Evolutionary conservation across 2,113 vertebrate species (phyloP), one percentile per base, ranked within the genome.

Genomic region (Actinemys pallida): DNA sequence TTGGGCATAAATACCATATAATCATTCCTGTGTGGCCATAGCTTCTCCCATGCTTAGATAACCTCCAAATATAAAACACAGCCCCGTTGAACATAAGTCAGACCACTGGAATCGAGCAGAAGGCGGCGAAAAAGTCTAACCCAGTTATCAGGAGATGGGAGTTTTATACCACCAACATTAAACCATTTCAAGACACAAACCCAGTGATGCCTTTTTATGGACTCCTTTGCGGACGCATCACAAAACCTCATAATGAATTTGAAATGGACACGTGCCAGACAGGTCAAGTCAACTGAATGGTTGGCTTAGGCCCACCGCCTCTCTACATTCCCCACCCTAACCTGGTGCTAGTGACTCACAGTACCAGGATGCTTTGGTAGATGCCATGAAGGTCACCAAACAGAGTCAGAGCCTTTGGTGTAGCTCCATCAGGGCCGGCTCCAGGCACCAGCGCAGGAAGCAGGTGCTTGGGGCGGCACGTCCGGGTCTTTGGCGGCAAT

Each of bases 51-150:
- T 53, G 87, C 78, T 95, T 88, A 81, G 72, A 78, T 53, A 95
- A 72, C n/a, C 45, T n/a, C 72, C 78, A 53, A 82, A 9, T 81
- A 87, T 81, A 97, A 96, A 93, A 94, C 57, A 95, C 22, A 83
- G 45, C 9, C 42, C 81, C 83, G 62, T 50, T 93, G 92, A 92
- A 88, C 62, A 93, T 91, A 84, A 90, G 87, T 87, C 94, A 90
- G 78, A 25, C 84, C 84, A 81, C 86, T 57, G 81, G 79, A 84
- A 92, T 87, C 25, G 49, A 93, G 39, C 78, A 83, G 93, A 95
- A 45, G 94, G 90, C 16, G 29, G 29, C 39, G 75, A 88, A 95
- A 89, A 93, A 81, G 42, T 78, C 94, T 85, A 92, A 94, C 87
- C 76, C 39, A 93, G 19, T 94, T 92, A 81, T 59, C 81, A 47